Conservation (phyloP, 2,888 invertebrate genomes). For the Chloromyia formosa region DNA sequence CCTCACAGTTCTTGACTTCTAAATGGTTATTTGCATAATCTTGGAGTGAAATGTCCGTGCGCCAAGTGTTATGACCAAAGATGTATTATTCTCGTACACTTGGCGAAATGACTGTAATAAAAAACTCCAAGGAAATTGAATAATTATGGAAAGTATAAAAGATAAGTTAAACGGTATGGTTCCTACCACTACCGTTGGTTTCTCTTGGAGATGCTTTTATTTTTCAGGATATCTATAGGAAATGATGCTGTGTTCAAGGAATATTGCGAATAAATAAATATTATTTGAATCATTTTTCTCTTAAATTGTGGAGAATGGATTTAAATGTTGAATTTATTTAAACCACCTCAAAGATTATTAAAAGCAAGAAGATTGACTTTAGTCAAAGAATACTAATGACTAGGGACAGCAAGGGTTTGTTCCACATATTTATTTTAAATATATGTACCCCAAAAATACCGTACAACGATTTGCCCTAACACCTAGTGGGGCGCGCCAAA, state of each 20-base stretch:
- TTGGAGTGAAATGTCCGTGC: slow-evolving; percentile 48
- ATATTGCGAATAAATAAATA: slow-evolving; percentile 34
- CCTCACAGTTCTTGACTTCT: slow-evolving; percentile 30
- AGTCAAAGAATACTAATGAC: too few species aligned
- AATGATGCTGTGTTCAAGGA: background rate
- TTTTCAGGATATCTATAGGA: background rate
- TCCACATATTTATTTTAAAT: too few species aligned
- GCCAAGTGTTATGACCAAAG: slow-evolving; percentile 48
- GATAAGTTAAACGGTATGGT: slow-evolving; percentile 35
- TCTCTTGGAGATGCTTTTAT: background rate
- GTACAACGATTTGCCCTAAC: too few species aligned
- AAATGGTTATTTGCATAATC: slow-evolving; percentile 50
- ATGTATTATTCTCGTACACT: slow-evolving; percentile 42
- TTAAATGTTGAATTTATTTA: too few species aligned
- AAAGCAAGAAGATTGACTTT: too few species aligned
- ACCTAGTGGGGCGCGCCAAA: too few species aligned
- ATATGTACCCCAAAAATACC: too few species aligned
- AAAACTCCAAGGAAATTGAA: slow-evolving; percentile 49
- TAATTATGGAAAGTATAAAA: slow-evolving; percentile 50
- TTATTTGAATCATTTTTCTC: slow-evolving; percentile 16
- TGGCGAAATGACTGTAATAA: slow-evolving; percentile 49
- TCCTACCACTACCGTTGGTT: background rate
- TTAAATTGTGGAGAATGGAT: too few species aligned
- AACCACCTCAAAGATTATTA: too few species aligned
- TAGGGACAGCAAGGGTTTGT: too few species aligned